Evolutionary conservation across 1,140 invertebrate species (phyloP).

Genomic region (Caerostris extrusa): DNA sequence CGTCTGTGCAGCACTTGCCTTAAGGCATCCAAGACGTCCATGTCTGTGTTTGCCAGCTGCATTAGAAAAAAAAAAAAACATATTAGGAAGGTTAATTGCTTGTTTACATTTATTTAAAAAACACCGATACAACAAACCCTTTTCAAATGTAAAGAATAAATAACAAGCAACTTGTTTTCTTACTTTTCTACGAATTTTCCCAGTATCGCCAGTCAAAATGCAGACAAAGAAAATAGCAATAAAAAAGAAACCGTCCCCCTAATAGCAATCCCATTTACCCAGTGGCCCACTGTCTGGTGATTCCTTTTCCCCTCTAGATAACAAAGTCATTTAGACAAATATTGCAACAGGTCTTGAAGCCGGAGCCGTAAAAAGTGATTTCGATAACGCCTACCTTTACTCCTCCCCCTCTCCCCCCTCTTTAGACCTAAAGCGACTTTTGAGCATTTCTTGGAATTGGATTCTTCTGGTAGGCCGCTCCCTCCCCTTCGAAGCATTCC

Average conservation of each 20-base stretch:
- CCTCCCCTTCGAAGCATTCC: neutral
- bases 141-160: no score
- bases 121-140: no score
- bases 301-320: neutral
- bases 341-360: conserved; percentile 36
- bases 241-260: neutral
- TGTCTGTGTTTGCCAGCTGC: no score
- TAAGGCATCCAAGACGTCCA: no score
- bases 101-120: no score
- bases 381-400: neutral
- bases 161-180: no score
- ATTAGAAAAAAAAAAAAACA: no score
- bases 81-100: no score
- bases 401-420: neutral
- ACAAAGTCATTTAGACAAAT: conserved; percentile 30
- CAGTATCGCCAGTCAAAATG: neutral
- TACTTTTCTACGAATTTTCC: neutral
- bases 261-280: conserved; percentile 43
- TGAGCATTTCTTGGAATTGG: neutral
- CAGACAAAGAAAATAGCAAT: neutral
- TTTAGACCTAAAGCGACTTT: neutral
- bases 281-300: conserved; percentile 45
- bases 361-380: neutral
- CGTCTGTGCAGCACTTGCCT: no score
- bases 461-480: neutral